These are phyloP conservation scores for Emys orbicularis DNA, from an alignment of 2,797 vertebrate genomes.

Conservation along the genomic window DNA sequence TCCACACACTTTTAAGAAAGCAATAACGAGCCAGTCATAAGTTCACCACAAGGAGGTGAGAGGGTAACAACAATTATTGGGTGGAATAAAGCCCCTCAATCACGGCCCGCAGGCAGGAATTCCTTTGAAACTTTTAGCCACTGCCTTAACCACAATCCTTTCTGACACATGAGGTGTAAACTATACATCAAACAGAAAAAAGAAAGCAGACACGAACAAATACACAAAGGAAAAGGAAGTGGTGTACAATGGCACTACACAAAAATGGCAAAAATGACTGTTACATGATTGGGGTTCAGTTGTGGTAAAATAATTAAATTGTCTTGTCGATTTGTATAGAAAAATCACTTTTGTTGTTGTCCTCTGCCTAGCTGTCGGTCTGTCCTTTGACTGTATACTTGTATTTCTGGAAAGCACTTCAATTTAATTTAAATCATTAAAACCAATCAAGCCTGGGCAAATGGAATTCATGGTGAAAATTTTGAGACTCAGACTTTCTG, in stretches of 20 bases:
- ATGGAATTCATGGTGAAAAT: background rate
- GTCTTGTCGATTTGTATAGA: background rate
- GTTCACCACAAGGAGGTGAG: constrained; percentile 20
- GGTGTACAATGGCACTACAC: background rate
- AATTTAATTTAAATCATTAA: background rate
- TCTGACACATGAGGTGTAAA: background rate
- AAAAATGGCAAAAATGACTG: background rate
- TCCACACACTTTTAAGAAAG: background rate
- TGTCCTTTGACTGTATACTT: background rate
- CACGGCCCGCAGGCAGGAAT: constrained; percentile 30
- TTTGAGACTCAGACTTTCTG: background rate
- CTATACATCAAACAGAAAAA: background rate
- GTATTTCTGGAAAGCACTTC: background rate
- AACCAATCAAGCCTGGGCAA: background rate
- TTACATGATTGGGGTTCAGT: background rate
- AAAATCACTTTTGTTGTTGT: background rate
- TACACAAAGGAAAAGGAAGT: background rate
- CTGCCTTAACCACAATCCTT: background rate
- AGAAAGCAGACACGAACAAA: background rate
- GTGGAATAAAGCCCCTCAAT: background rate
- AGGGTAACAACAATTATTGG: constrained; percentile 33
- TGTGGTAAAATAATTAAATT: background rate
- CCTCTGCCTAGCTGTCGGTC: background rate
- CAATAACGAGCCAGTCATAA: constrained; percentile 16
- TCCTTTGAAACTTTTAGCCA: constrained; percentile 29